These are phyloP conservation scores for Coptodon rendalli DNA, from an alignment of 2,113 vertebrate species.

Conservation along the genomic window DNA sequence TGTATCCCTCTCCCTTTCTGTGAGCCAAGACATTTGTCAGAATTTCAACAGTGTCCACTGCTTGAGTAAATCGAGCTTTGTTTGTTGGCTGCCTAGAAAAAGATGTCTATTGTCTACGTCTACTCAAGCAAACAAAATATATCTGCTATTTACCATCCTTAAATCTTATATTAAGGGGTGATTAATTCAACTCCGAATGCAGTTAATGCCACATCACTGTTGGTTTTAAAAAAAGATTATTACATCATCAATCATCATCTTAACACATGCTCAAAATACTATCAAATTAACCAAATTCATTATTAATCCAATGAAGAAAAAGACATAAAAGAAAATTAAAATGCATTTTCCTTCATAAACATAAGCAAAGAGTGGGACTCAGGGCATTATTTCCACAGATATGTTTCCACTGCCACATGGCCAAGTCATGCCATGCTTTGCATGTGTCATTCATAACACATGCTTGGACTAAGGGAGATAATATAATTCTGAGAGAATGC, in stretches of 20 bases:
- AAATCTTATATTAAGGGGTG: not conserved
- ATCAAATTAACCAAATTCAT: not conserved
- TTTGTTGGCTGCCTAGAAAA: constrained; percentile 14
- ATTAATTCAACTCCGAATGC: not conserved
- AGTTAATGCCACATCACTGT: not conserved
- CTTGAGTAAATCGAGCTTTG: constrained; percentile 20
- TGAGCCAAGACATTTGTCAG: constrained; percentile 52
- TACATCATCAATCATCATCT: not conserved
- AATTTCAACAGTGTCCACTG: constrained; percentile 42
- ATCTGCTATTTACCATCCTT: not conserved
- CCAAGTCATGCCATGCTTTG: constrained; percentile 17
- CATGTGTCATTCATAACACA: constrained; percentile 32
- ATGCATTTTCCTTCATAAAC: not conserved
- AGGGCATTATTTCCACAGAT: constrained; percentile 11
- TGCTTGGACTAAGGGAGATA: constrained; percentile 15
- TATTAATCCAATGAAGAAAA: not conserved
- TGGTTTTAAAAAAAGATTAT: not conserved
- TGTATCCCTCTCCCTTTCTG: constrained; percentile 42
- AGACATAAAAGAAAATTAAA: not conserved
- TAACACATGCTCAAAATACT: not conserved
- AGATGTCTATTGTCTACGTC: not conserved
- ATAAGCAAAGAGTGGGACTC: not conserved
- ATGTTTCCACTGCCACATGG: constrained; percentile 14
- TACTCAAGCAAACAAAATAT: not conserved
- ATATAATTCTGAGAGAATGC: not conserved